Evolutionary conservation across 2,888 invertebrate species (phyloP), one percentile per base, ranked within the genome.

Genomic region (Zhuqinia jingwanae): DNA sequence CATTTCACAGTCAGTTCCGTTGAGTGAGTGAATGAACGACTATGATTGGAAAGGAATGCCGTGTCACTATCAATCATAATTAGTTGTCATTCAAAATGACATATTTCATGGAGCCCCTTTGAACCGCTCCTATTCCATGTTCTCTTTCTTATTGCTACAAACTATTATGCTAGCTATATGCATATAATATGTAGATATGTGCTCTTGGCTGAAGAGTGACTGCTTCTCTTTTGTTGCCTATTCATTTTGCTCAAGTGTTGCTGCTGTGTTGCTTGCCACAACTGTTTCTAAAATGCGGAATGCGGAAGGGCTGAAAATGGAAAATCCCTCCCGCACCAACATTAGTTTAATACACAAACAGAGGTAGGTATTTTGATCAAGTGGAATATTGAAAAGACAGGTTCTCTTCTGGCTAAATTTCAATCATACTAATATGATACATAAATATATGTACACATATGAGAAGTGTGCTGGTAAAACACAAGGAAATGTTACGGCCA

Each of bases 21-120:
- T 73, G 36, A 58, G 30, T 27, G 42, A 20, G 83, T 53, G 22
- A 56, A 50, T 53, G 50, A 56, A 11, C 65, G 27, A 45, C 36
- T 58, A 73, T 53, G 25, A 81, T 87, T 78, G 83, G 83, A 87
- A 83, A 86, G 83, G 89, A 89, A 87, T 87, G 86, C 79, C 86
- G 83, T 89, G 88, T 89, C 89, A 88, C 89, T 89, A 90, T 90
- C 89, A 90, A 90, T 90, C 89, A 90, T 90, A 90, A 90, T 90
- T 90, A 88, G 89, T 87, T 89, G 89, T 89, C 90, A 90, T 89
- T 89, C 88, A 85, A 87, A 88, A 82, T 90, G 88, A 88, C 89
- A 89, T 86, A 76, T 87, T 79, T 81, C 78, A 76, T 76, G 75
- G 42, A 82, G 50, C 47, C 85, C 75, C 73, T 85, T 70, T 82